Evolutionary conservation across 2,888 invertebrate species (phyloP).

Genomic region (Trilocha varians): DNA sequence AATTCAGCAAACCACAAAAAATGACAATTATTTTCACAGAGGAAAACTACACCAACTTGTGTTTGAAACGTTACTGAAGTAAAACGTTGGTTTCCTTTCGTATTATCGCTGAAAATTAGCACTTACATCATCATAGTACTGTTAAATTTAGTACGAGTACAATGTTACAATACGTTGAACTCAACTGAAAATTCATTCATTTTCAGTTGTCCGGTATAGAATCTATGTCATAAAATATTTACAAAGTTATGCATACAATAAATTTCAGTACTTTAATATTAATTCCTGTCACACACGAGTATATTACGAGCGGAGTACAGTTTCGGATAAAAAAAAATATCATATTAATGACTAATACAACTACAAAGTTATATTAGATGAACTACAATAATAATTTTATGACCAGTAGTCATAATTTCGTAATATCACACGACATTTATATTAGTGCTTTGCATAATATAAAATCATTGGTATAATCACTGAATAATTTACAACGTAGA

Average conservation of each 20-base stretch:
- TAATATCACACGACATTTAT: background rate
- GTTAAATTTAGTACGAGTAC: background rate
- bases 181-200: background rate
- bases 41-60: background rate
- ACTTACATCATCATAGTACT: background rate
- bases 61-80: background rate
- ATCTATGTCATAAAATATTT: background rate
- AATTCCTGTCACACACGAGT: too few relatives aligned
- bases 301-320: too few relatives aligned
- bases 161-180: background rate
- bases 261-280: too few relatives aligned
- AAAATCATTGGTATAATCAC: too few relatives aligned
- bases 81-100: background rate
- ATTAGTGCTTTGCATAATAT: background rate
- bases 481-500: too few relatives aligned
- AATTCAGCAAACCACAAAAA: background rate
- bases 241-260: background rate
- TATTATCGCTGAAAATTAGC: background rate
- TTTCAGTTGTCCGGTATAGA: background rate
- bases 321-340: too few relatives aligned
- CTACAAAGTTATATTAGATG: too few relatives aligned
- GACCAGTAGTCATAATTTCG: too few relatives aligned
- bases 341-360: too few relatives aligned
- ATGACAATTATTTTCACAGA: background rate
- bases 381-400: too few relatives aligned